Base-by-base conservation (phyloP, 2,113 vertebrate species). In the Corydoras maculifer region DNA sequence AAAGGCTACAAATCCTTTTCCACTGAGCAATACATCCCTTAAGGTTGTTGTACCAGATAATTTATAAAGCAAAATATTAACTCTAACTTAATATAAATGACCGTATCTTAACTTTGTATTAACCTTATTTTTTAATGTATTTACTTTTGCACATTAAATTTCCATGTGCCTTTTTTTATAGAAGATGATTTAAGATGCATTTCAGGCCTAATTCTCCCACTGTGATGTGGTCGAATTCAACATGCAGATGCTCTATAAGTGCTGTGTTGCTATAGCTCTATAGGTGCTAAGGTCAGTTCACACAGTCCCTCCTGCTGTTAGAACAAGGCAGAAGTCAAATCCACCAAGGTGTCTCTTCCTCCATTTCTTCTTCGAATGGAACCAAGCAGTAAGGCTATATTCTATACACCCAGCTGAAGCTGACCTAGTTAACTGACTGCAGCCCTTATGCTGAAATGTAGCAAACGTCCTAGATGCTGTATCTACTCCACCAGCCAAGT, bases 341-440 rank as follows among this genome's bases (percentile, higher is more conserved):
- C 58, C 75, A 73, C 73, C 58, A 74, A 69, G 74, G 62, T 54
- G 58, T 71, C 70, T 43, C 68, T 78, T 76, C 61, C 65, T 69
- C 65, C 51, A 53, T 63, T 68, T 74, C 65, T 68, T 68, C 75
- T 54, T 53, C 64, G 65, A 72, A 57, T 68, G 69, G 69, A 64
- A 76, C 57, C 54, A 14, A 50, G 65, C 69, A 63, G 31, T 25
- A 77, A 49, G 59, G 58, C 58, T 74, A 68, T 57, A 68, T 74
- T 74, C 65, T 70, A 49, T 53, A 68, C 62, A 57, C 55, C 58
- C 65, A 77, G 75, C 51, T 64, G 61, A 15, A 3, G 35, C 66
- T 77, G 76, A 74, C 71, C 76, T 77, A 77, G 71, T 66, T 77
- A 74, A 77, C 62, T 65, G 57, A 57, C 61, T 73, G 57, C 54